Conservation (phyloP, 2,113 vertebrate genomes). For the Antechinus flavipes region DNA sequence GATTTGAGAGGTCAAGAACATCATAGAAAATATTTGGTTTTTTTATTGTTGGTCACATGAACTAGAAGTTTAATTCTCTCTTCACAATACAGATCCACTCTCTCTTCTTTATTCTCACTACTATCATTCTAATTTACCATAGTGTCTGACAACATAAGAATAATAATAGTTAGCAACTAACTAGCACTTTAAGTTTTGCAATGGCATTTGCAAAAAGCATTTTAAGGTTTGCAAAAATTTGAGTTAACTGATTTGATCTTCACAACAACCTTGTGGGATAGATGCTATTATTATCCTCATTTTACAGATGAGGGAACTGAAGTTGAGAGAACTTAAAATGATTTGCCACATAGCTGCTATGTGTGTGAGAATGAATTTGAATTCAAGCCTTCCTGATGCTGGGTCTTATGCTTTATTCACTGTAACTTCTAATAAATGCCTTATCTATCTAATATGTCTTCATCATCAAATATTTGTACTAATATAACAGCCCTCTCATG, state of each 20-base stretch:
- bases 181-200: not conserved
- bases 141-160: not conserved
- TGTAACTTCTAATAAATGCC: not conserved
- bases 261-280: not conserved
- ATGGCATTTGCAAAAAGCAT: not conserved
- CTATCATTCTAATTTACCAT: not conserved
- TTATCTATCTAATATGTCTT: not conserved
- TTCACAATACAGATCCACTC: not conserved
- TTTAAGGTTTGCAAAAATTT: not conserved
- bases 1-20: not conserved
- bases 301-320: not conserved
- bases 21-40: not conserved
- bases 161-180: not conserved
- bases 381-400: not conserved
- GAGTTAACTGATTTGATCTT: not conserved
- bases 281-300: not conserved
- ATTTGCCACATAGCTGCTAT: not conserved
- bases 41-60: not conserved
- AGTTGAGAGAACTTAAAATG: not conserved
- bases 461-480: not conserved
- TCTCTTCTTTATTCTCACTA: not conserved
- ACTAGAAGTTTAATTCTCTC: not conserved
- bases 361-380: not conserved
- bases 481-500: not conserved
- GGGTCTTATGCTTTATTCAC: not conserved